Conservation (phyloP, 2,113 vertebrate genomes). For the Aphelocoma coerulescens region DNA sequence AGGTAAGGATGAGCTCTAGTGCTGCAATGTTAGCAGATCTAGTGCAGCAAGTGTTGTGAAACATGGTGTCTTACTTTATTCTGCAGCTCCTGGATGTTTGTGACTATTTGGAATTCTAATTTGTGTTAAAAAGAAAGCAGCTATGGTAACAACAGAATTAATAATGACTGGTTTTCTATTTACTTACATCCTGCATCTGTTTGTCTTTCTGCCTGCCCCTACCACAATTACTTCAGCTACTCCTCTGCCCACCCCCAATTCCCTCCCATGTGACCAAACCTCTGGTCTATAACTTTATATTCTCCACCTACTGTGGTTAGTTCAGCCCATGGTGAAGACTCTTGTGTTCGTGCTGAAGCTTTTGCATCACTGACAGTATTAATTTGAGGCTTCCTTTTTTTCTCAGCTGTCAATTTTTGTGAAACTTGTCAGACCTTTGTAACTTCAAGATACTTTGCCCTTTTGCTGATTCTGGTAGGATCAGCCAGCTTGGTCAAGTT, state of each 20-base stretch:
- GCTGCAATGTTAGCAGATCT: not conserved
- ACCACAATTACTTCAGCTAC: not conserved
- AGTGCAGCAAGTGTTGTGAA: not conserved
- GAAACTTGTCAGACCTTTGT: not conserved
- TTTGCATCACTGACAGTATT: not conserved
- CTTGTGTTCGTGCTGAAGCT: not conserved
- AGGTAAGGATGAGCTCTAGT: not conserved
- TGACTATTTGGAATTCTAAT: not conserved
- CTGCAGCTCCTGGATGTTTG: not conserved
- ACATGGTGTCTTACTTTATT: not conserved
- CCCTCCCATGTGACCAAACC: not conserved
- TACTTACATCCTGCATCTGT: not conserved
- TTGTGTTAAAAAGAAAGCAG: not conserved
- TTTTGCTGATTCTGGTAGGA: not conserved
- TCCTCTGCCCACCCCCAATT: not conserved
- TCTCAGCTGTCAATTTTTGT: not conserved
- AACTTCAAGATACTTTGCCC: not conserved
- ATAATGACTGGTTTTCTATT: not conserved
- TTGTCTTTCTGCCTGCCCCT: not conserved
- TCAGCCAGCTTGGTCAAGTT: not conserved
- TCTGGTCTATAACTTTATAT: not conserved
- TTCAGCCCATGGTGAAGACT: not conserved
- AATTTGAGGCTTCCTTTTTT: not conserved
- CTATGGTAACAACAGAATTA: not conserved
- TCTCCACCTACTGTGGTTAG: not conserved